These are phyloP conservation scores for Eristalis arbustorum DNA, from an alignment of 2,888 invertebrate genomes.

Conservation along the genomic window DNA sequence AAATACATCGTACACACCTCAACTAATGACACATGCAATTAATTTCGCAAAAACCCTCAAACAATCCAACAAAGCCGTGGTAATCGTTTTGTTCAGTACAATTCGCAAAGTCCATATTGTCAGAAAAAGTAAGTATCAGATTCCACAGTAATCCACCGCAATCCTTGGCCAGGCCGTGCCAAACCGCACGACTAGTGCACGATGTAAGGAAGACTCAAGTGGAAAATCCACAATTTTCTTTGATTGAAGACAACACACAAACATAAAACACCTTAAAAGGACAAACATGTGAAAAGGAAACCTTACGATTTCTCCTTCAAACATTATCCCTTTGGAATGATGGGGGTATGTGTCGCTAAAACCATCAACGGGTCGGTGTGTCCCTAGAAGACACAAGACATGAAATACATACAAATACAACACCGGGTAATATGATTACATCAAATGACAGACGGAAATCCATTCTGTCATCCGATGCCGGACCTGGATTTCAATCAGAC, in stretches of 20 bases:
- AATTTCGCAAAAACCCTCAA: not conserved
- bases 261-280: constrained; percentile 43
- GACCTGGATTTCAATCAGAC: constrained; percentile 57
- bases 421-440: constrained; percentile 31
- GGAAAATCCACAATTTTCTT: constrained; percentile 62
- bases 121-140: constrained; percentile 17
- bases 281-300: constrained; percentile 30
- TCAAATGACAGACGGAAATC: constrained; percentile 62
- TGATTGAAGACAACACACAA: constrained; percentile 44
- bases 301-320: constrained; percentile 32
- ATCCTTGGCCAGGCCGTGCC: constrained; percentile 9
- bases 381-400: not conserved
- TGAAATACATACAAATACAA: not conserved
- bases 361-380: not conserved
- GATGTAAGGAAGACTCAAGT: constrained; percentile 34
- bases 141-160: constrained; percentile 47
- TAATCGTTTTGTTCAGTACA: constrained; percentile 12
- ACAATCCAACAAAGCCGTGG: constrained; percentile 15
- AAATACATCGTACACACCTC: not conserved
- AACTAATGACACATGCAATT: constrained; percentile 10
- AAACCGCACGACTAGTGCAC: not conserved
- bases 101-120: not conserved
- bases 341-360: not conserved
- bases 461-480: constrained; percentile 54
- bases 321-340: constrained; percentile 3